phyloP scores from a whole-genome alignment of 2,113 vertebrate genomes.

The Dromaius novaehollandiae region DNA sequence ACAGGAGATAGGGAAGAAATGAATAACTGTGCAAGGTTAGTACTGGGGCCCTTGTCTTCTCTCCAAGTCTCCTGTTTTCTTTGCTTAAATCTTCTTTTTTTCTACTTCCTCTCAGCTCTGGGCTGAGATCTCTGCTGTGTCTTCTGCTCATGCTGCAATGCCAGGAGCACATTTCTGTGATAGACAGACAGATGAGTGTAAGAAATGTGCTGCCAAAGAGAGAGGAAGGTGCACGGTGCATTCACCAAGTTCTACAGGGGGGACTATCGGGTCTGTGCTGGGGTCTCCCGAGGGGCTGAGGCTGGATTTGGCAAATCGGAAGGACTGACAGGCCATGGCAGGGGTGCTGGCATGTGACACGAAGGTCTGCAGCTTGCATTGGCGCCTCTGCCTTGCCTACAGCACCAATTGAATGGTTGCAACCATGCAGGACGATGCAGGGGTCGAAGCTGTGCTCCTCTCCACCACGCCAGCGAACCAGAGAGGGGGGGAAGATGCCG shows the following conservation, averaged over 20 bases:
- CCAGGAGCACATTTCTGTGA: not conserved
- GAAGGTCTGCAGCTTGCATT: not conserved
- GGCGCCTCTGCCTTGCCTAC: not conserved
- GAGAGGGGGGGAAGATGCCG: not conserved
- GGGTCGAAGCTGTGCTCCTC: not conserved
- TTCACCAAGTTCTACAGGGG: not conserved
- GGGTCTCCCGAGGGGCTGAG: not conserved
- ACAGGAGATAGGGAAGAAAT: not conserved
- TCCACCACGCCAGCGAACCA: not conserved
- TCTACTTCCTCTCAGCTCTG: not conserved
- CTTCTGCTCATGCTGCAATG: not conserved
- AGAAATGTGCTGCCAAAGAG: fast-evolving
- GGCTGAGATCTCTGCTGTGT: not conserved
- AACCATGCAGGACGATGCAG: not conserved
- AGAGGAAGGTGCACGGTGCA: not conserved
- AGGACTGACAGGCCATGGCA: not conserved
- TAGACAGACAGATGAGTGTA: fast-evolving
- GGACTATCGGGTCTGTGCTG: not conserved
- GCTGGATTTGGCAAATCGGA: not conserved
- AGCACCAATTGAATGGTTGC: not conserved
- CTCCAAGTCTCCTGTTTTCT: not conserved
- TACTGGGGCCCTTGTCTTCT: not conserved
- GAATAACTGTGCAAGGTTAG: not conserved
- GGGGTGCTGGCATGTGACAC: fast-evolving
- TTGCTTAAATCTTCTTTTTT: not conserved